Base-by-base conservation (phyloP, 2,797 vertebrate species). In the Xenentodon cancila region DNA sequence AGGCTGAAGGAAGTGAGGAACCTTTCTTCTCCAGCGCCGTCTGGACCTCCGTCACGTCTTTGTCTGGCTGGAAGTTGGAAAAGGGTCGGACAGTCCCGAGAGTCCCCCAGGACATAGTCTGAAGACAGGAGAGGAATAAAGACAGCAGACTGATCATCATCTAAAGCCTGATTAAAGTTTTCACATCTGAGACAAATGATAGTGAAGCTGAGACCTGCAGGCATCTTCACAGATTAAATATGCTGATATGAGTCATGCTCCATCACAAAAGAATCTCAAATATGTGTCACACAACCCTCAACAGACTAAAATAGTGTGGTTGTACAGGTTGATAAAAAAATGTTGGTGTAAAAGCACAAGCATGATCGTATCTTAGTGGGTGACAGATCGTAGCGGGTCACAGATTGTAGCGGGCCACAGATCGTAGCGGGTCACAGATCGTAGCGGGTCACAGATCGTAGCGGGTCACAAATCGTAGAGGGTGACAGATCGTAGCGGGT, bases 91-190 rank as follows among this genome's bases (percentile, higher is more conserved):
- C 49, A 0, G 93, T 91, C 19, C 92, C 92, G 1, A 92, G 84
- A 6, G 89, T 91, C 0, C 91, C 91, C 92, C 91, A 93, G 16
- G 57, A 82, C 92, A 93, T 92, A 0, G 84, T 54, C 87, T 92
- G 19, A 42, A 15, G 21, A n/a, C 3, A 4, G 19, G 42, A 51
- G 12, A 16, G 18, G 15, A 3, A 43, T 8, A 9, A 12, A 51
- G 17, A 59, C 32, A 37, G 8, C 9, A 2, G 18, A 32, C 32
- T 32, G 32, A 32, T 32, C 7, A 32, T 9, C 9, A 32, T 17
- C 13, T 21, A 11, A 21, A 48, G 11, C 2, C 45, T 46, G 18
- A 19, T 20, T 2, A 21, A 5, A 18, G 43, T n/a, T n/a, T n/a
- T 25, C 25, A 25, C 25, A 25, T 3, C 3, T 25, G 25, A 25